Conservation (phyloP, 2,797 vertebrate genomes). For the Takifugu ocellatus region DNA sequence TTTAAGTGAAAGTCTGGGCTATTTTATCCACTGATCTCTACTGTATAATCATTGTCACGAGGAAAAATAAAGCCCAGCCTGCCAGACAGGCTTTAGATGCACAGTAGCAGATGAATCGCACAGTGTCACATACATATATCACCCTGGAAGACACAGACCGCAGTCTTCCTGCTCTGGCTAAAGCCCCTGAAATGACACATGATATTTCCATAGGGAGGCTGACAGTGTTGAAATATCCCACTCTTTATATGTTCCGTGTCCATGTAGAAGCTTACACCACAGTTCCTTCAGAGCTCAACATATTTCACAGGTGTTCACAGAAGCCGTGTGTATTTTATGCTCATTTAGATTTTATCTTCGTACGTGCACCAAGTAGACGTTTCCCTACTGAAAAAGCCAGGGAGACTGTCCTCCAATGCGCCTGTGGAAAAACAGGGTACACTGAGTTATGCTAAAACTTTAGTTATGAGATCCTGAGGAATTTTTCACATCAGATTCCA, state of each 20-base stretch:
- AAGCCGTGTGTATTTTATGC: constrained; percentile 13
- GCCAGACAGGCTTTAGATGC: constrained; percentile 64
- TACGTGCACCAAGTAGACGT: constrained; percentile 8
- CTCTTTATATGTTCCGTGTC: constrained; percentile 25
- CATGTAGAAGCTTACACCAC: constrained; percentile 1
- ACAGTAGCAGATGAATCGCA: constrained; percentile 67
- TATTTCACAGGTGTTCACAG: constrained; percentile 54
- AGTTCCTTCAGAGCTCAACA: constrained; percentile 22
- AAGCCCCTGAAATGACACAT: constrained; percentile 43
- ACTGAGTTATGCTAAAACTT: too few species aligned
- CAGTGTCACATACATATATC: constrained; percentile 54
- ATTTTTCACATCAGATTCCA: too few species aligned
- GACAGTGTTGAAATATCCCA: constrained; percentile 38
- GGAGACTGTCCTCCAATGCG: too few species aligned
- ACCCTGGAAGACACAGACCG: constrained; percentile 47
- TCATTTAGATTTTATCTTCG: constrained; percentile 17
- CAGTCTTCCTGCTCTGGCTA: constrained; percentile 54
- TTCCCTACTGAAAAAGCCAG: too few species aligned
- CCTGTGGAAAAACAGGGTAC: too few species aligned
- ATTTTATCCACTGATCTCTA: constrained; percentile 57
- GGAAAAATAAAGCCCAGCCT: constrained; percentile 38
- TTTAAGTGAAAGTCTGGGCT: constrained; percentile 56
- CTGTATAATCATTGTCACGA: constrained; percentile 59
- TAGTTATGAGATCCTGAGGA: too few species aligned
- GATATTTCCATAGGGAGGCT: constrained; percentile 61